These are phyloP conservation scores for Ceuthmochares aereus DNA, from an alignment of 2,113 vertebrate genomes.

Conservation along the genomic window DNA sequence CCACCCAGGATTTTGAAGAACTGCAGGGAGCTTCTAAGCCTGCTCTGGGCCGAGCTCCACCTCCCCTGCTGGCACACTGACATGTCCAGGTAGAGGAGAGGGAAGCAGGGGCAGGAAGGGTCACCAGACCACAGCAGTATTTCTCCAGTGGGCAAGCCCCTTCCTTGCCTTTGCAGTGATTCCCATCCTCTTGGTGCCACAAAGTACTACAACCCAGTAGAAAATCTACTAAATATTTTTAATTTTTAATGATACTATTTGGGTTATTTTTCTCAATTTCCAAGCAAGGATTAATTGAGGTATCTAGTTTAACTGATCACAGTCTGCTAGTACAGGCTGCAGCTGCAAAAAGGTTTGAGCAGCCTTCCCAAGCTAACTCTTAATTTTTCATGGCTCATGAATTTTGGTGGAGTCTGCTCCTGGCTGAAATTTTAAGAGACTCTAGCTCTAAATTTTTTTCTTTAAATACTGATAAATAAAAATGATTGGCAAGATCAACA, in stretches of 20 bases:
- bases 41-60: too few relatives aligned
- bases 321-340: not conserved
- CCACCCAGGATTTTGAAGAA: not conserved
- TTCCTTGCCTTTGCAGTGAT: not conserved
- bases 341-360: not conserved
- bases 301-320: not conserved
- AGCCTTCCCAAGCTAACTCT: not conserved
- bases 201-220: not conserved
- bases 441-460: not conserved
- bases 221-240: not conserved
- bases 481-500: not conserved
- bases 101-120: not conserved
- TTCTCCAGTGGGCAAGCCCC: not conserved
- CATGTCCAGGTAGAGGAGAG: rapidly evolving
- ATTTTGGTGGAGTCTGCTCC: not conserved
- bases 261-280: not conserved
- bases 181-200: not conserved
- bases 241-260: not conserved
- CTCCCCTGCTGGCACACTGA: not conserved
- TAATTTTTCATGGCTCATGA: constrained; percentile 18
- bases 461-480: not conserved
- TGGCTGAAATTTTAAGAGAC: constrained; percentile 24
- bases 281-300: not conserved
- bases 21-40: not conserved
- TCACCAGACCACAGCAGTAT: not conserved